A percentile compares a stretch with the other conserved stretches of the same genome.
phyloP scores from a whole-genome alignment of 2,888 invertebrate species.

The Phaedon cochleariae region DNA sequence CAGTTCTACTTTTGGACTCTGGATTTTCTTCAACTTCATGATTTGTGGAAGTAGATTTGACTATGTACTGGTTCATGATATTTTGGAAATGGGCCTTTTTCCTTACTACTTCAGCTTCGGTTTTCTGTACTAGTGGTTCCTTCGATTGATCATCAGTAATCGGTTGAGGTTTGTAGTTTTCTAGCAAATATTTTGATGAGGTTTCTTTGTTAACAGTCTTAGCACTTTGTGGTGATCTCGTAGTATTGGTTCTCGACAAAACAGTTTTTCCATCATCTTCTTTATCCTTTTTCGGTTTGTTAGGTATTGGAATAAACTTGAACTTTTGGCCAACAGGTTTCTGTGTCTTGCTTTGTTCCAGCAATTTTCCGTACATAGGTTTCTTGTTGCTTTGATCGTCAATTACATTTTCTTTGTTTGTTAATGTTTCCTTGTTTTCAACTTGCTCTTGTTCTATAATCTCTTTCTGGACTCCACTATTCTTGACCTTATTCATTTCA shows the following conservation, averaged over 20 bases:
- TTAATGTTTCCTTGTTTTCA: neutral
- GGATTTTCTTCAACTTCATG: neutral
- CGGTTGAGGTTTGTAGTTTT: neutral
- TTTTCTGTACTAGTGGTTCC: neutral
- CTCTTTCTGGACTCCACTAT: neutral
- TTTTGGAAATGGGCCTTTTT: neutral
- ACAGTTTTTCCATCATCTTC: neutral
- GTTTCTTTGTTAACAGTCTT: neutral
- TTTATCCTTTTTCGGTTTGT: neutral
- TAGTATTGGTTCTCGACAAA: neutral
- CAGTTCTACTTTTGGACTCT: neutral
- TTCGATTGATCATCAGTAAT: neutral
- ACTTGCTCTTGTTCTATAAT: neutral
- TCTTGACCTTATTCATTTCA: neutral
- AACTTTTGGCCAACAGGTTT: neutral
- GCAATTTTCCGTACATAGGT: neutral
- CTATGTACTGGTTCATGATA: neutral
- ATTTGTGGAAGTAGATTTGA: neutral
- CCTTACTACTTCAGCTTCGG: neutral
- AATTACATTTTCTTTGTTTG: neutral
- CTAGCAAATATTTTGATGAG: slow-evolving; percentile 6
- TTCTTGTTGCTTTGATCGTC: neutral
- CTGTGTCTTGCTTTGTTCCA: neutral
- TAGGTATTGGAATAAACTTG: neutral
- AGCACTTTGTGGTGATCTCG: neutral